Evolutionary conservation across 2,797 vertebrate genomes (phyloP).

Genomic region (Hipposideros larvatus): DNA sequence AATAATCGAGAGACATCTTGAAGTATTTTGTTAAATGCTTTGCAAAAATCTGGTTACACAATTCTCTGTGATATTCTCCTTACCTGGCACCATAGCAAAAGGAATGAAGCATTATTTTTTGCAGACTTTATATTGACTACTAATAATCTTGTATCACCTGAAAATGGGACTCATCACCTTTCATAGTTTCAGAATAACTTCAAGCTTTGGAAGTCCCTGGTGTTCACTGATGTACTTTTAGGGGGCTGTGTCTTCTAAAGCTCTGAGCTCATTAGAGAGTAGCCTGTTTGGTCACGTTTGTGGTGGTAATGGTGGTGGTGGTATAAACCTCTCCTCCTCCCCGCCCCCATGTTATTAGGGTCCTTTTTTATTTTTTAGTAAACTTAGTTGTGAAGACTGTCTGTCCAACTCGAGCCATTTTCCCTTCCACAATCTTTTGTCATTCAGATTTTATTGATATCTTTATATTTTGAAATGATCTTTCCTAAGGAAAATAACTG

Average conservation of each 20-base stretch:
- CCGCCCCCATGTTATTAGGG: neutral
- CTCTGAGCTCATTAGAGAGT: neutral
- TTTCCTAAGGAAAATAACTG: conserved; percentile 32
- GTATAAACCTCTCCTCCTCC: neutral
- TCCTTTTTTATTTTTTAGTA: conserved; percentile 42
- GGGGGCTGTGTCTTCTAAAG: neutral
- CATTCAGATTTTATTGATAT: neutral
- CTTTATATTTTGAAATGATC: conserved; percentile 50
- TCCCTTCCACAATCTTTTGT: conserved; percentile 36
- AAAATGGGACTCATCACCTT: neutral
- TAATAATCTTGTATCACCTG: neutral
- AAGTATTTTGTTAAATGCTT: conserved; percentile 3
- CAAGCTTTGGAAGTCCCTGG: neutral
- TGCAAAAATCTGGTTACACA: neutral
- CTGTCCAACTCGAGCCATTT: neutral
- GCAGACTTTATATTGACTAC: neutral
- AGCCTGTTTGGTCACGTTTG: neutral
- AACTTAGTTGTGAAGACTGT: conserved; percentile 50
- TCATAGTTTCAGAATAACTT: neutral
- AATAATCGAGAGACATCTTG: neutral
- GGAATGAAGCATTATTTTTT: neutral
- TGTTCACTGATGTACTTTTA: neutral
- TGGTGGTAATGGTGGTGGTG: neutral
- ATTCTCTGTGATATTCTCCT: neutral
- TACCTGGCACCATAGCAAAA: neutral